Percentiles rank a stretch among this genome's conserved stretches.
Conservation (phyloP, 2,113 vertebrate species). For the Haemorhous mexicanus region DNA sequence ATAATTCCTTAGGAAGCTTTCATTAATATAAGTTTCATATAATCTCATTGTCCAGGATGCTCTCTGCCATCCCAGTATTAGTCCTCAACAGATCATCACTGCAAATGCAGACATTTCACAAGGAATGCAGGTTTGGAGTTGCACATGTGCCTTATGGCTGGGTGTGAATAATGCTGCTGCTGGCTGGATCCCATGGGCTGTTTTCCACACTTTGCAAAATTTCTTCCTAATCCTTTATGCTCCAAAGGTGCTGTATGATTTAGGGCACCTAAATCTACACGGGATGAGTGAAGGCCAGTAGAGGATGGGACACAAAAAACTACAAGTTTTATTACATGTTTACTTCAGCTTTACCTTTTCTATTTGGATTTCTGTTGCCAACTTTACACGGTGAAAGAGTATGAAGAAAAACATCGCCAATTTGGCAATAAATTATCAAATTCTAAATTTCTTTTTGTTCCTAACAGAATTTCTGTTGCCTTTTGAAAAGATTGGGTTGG, state of each 20-base stretch:
- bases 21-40: background rate
- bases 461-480: background rate
- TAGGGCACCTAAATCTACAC: background rate
- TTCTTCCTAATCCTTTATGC: too few species aligned
- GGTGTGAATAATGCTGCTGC: background rate
- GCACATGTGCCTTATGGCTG: background rate
- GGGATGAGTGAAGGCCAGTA: background rate
- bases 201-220: too few species aligned
- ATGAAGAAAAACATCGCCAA: background rate
- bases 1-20: constrained; percentile 32
- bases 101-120: background rate
- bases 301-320: background rate
- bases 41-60: background rate
- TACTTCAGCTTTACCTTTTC: background rate
- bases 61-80: background rate
- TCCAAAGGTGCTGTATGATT: background rate
- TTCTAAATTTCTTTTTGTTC: background rate
- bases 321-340: background rate
- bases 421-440: background rate
- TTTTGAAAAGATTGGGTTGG: background rate
- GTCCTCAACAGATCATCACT: background rate
- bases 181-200: too few species aligned
- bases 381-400: background rate
- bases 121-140: background rate
- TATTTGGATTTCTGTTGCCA: background rate